Base-by-base conservation (phyloP, 2,888 invertebrate species). In the Ganaspis brasiliensis region DNA sequence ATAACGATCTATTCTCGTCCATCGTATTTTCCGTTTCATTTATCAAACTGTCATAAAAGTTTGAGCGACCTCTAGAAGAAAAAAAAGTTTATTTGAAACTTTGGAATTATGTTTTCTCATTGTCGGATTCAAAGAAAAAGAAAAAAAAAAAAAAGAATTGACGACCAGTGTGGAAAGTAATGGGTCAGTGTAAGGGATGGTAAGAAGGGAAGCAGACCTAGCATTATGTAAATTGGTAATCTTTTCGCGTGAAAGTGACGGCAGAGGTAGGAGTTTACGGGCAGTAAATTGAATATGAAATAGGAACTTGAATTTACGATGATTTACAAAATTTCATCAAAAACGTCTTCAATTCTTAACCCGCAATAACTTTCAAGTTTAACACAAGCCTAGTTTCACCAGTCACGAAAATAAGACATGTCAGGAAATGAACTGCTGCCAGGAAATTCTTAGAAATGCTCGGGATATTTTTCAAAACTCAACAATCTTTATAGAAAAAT, bases 161-260 rank as follows among this genome's bases (percentile, higher is more conserved):
- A 21, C 72, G 9, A 10, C 2, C 16, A 31, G 24, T 72, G n/a
- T 45, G 21, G 9, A 26, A 26, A 52, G 31, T 56, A 55, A 72
- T 73, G 49, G 67, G 45, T 31, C n/a, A 72, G 59, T 26, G 31
- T 10, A 37, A 71, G 59, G 14, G 24, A 73, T 26, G 61, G 19
- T 37, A 24, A 49, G n/a, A 52, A 59, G 59, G 16, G 49, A 45
- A 56, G 75, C 74, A 75, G 72, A 72, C 76, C 61, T 63, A 77
- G 77, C 80, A 80, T 81, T 81, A 81, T 80, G 79, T 56, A 80
- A 81, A 81, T 79, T 70, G 35, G 40, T 63, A 37, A 77, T 74
- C 73, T 79, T 72, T 76, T 81, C 52, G 24, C 67, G 40, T 67
- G 24, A 45, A 45, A 67, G 14, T 67, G 67, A 67, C 26, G 16